Evolutionary conservation across 2,797 vertebrate genomes (phyloP), one percentile per base, ranked within the genome.

Genomic region (Thalassophryne amazonica): DNA sequence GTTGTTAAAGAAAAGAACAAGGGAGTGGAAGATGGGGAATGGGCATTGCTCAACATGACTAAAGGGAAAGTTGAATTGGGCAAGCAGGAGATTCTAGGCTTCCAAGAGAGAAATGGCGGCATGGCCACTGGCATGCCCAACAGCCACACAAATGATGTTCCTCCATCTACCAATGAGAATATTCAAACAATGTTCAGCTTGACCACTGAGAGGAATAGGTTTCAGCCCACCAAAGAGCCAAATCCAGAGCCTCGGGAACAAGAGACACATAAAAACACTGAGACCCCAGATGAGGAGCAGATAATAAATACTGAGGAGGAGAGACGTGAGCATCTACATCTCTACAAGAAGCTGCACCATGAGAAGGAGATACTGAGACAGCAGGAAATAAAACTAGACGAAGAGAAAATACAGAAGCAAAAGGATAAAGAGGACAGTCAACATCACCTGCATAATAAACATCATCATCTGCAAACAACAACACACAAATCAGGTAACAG

Each of bases 271-370:
- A 65, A 75, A 43, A 64, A 67, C 42, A 86, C 89, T 18, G 72
- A 87, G 20, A 88, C 87, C 27, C 84, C 86, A 2, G 76, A 81
- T 3, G 39, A 63, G 18, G 68, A 60, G 39, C 71, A 45, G 58
- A 76, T 69, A 23, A 59, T 57, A 23, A 61, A 60, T 48, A 60
- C 46, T 2, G 80, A 83, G 32, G 66, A 83, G 56, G 88, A 90
- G 63, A 74, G 54, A 30, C 77, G 78, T 18, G 89, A 90, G 55
- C 80, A 90, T 21, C 66, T 86, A 0, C 69, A 84, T 45, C 83
- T 89, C 4, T 88, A 89, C 54, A 86, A 69, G 70, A 85, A 69
- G 60, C 50, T 90, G 36, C 86, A 90, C 29, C 76, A 88, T 47
- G 87, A 91, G 64, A 89, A 90, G 66, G 81, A 86, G 60, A 39